Base-by-base conservation (phyloP, 2,113 vertebrate species). In the Urocitellus parryii region DNA sequence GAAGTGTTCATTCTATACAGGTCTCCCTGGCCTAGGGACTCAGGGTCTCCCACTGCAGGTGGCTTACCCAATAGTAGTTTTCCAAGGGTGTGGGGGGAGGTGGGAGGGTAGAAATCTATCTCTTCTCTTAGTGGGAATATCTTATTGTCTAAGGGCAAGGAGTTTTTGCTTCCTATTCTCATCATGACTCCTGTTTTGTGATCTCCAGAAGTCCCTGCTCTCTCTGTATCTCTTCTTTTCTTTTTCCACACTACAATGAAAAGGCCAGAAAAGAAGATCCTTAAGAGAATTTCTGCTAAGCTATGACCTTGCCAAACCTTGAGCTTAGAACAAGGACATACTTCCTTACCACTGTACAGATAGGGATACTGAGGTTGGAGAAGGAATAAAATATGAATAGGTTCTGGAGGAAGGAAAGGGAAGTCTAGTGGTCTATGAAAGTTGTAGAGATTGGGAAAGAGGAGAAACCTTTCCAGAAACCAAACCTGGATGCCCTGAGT, bases 391-490 rank as follows among this genome's bases (percentile, higher is more conserved):
- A 77, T 25, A 77, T 27, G 27, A 45, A 45, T 45, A 45, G 45
- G 32, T 83, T 92, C 45, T 93, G 45, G 95, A 86, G 65, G 61
- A 88, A 84, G 22, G 39, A 91, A 96, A 94, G 32, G 42, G 48
- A 58, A 32, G 25, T 61, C 16, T 68, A 67, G 58, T 1, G 4
- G 39, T 27, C 42, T 72, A 48, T 76, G 51, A 89, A 88, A 78
- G 45, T 20, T n/a, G 76, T 94, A 51, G 29, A 96, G 90, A 67
- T 87, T 96, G 61, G 6, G 27, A 95, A 45, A 87, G 24, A 48
- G 34, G 42, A 90, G 77, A 89, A 56, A 8, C 42, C 42, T 32
- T 37, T 1, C 13, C 6, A 83, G 70, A 91, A 95, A 92, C 53
- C 20, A 22, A 58, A 58, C 48, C 9, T 45, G 76, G 48, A 37